phyloP scores from a whole-genome alignment of 2,113 vertebrate genomes.

The Sander vitreus region DNA sequence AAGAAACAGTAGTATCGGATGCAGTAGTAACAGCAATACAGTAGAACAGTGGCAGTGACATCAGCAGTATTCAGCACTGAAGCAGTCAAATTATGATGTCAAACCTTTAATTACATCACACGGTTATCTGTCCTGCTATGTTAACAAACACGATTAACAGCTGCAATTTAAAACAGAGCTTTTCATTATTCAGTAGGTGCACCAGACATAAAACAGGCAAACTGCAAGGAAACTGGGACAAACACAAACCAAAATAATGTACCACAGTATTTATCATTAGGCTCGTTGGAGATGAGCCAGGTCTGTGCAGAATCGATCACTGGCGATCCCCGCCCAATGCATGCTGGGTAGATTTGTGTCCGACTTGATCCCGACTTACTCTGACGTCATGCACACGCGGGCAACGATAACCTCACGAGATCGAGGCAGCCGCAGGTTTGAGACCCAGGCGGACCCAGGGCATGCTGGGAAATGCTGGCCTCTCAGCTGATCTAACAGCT shows the following conservation, averaged over 20 bases:
- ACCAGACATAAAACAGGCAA: constrained; percentile 5
- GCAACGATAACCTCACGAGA: too few species aligned
- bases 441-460: too few species aligned
- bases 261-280: constrained; percentile 19
- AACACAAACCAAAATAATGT: constrained; percentile 12
- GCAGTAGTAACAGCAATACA: neutral
- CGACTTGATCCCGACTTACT: too few species aligned
- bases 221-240: constrained; percentile 8
- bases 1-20: neutral
- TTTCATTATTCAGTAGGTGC: constrained; percentile 6
- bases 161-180: neutral
- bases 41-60: neutral
- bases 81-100: neutral
- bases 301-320: too few species aligned
- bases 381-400: too few species aligned
- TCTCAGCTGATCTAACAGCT: too few species aligned
- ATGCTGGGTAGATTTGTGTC: too few species aligned
- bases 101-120: constrained; percentile 9
- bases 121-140: constrained; percentile 6
- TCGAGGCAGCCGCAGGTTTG: too few species aligned
- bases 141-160: constrained; percentile 35
- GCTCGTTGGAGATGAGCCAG: too few species aligned
- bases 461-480: too few species aligned
- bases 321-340: too few species aligned
- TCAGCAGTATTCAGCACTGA: neutral